Conservation (phyloP, 2,113 vertebrate species). For the Carlito syrichta region DNA sequence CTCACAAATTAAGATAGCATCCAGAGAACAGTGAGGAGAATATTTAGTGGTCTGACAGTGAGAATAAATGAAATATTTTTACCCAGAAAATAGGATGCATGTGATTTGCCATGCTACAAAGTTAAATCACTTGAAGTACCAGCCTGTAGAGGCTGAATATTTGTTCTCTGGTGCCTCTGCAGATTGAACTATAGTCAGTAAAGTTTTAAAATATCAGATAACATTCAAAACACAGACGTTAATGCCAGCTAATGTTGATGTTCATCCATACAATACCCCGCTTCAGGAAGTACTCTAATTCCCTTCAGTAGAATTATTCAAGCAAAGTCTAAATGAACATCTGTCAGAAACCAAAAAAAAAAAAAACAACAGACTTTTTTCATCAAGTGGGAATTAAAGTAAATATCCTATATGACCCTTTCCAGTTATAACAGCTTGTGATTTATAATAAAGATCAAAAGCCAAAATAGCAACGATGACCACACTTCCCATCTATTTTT, state of each 20-base stretch:
- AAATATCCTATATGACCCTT: neutral
- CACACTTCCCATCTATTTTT: neutral
- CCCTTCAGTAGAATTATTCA: neutral
- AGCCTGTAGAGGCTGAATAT: neutral
- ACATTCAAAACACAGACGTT: neutral
- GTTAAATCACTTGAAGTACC: neutral
- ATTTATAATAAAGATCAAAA: constrained; percentile 28
- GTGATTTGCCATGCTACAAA: neutral
- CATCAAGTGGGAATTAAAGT: neutral
- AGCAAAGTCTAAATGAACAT: constrained; percentile 7
- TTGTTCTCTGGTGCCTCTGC: neutral
- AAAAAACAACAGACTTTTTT: too few species aligned
- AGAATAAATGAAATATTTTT: neutral
- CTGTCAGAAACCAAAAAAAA: constrained; percentile 30
- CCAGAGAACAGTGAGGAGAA: neutral
- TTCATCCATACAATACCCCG: too few species aligned
- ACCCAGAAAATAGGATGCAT: neutral
- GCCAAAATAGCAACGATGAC: neutral
- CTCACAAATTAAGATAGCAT: neutral
- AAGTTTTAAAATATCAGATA: constrained; percentile 20
- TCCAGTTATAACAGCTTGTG: neutral
- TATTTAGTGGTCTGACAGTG: neutral
- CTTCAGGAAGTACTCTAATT: neutral
- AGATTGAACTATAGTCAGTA: neutral
- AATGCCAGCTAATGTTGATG: neutral